A percentile compares a stretch with the other conserved stretches of the same genome.
Evolutionary conservation across 2,113 vertebrate species (phyloP).

Genomic region (Crotalus tigris): DNA sequence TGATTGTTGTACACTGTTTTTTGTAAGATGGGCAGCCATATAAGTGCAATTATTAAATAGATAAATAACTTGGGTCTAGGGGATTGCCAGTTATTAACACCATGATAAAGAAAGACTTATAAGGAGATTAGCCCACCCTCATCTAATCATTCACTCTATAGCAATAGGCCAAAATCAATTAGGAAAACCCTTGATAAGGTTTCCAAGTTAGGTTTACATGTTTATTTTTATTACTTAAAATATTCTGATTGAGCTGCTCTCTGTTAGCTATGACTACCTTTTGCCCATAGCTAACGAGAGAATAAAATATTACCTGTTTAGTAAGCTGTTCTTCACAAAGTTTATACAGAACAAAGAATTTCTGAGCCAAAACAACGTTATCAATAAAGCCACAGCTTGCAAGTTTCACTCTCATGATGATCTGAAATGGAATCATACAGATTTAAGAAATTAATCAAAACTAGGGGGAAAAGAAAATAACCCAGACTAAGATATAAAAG

Average conservation of each 20-base stretch:
- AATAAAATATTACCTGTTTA: constrained; percentile 77
- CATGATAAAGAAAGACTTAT: not conserved
- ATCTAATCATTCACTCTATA: not conserved
- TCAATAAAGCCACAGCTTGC: constrained; percentile 88
- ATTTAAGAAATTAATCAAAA: constrained; percentile 24
- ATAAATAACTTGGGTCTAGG: not conserved
- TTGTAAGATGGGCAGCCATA: not conserved
- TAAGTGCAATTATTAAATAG: not conserved
- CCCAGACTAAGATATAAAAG: not conserved
- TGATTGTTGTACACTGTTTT: not conserved
- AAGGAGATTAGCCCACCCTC: not conserved
- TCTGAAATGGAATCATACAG: constrained; percentile 66
- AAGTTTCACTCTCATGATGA: constrained; percentile 89
- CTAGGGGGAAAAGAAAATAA: not conserved
- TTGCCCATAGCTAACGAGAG: not conserved
- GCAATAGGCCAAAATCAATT: not conserved
- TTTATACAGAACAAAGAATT: constrained; percentile 88
- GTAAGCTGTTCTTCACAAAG: constrained; percentile 89
- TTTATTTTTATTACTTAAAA: not conserved
- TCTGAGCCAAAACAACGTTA: constrained; percentile 79
- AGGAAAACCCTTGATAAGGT: not conserved
- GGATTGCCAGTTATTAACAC: not conserved
- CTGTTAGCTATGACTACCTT: not conserved
- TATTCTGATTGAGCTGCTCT: not conserved
- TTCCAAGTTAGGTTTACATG: not conserved